A percentile compares a stretch with the other conserved stretches of the same genome.
Conservation (phyloP, 2,888 invertebrate genomes). For the Netelia virgata region DNA sequence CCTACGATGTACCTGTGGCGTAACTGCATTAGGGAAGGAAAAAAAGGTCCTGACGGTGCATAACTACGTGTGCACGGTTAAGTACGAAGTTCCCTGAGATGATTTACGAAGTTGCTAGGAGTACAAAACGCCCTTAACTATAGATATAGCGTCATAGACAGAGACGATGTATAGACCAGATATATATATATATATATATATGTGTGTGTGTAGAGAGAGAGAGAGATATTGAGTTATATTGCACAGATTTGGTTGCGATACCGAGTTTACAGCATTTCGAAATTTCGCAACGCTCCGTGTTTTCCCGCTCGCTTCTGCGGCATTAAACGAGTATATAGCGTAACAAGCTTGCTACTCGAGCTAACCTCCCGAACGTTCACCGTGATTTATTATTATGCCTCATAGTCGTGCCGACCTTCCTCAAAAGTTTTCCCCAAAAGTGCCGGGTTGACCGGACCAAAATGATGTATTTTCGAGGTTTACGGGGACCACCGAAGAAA, state of each 20-base stretch:
- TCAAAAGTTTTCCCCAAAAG: slow-evolving; percentile 43
- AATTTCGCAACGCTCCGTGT: slow-evolving; percentile 60
- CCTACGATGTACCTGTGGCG: slow-evolving; percentile 12
- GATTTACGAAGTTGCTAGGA: slow-evolving; percentile 46
- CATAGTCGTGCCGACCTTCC: slow-evolving; percentile 47
- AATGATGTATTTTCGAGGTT: slow-evolving; percentile 38
- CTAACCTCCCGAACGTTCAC: slow-evolving; percentile 31
- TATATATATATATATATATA: slow-evolving; percentile 5
- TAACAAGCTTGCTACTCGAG: background rate
- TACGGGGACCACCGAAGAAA: background rate
- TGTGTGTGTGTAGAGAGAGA: too few species aligned
- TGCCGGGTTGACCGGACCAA: slow-evolving; percentile 25
- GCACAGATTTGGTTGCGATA: slow-evolving; percentile 53
- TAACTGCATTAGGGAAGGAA: slow-evolving; percentile 17
- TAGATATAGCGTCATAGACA: background rate
- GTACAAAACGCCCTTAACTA: slow-evolving; percentile 9
- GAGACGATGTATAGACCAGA: background rate
- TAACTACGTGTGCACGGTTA: slow-evolving; percentile 11
- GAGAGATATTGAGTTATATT: slow-evolving; percentile 30
- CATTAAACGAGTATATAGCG: background rate
- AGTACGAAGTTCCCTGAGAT: slow-evolving; percentile 18
- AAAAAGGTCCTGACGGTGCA: slow-evolving; percentile 9
- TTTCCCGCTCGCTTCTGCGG: background rate
- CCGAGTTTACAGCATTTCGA: slow-evolving; percentile 32
- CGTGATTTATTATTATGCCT: slow-evolving; percentile 51